These are phyloP conservation scores for Pygoscelis adeliae DNA, from an alignment of 2,113 vertebrate species.

Conservation along the genomic window DNA sequence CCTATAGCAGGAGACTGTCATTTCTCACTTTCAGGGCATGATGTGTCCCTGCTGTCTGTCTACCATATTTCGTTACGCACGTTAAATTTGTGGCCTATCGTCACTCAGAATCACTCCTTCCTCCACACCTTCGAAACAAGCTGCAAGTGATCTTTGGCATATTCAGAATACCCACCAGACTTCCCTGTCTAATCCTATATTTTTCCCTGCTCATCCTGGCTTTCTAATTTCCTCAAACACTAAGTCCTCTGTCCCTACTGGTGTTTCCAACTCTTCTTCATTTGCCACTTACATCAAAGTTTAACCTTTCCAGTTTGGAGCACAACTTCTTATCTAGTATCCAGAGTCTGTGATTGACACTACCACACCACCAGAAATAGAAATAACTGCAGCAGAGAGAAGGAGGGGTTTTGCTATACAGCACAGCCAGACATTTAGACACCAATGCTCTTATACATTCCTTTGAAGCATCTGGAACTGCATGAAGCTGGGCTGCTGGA, in stretches of 20 bases:
- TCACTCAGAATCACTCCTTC: background rate
- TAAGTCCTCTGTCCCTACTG: background rate
- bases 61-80: background rate
- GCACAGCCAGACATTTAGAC: background rate
- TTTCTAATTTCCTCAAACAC: background rate
- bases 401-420: background rate
- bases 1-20: background rate
- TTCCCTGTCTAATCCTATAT: background rate
- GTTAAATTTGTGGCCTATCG: background rate
- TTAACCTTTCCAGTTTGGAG: background rate
- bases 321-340: background rate
- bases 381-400: background rate
- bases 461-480: background rate
- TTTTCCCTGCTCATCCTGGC: background rate
- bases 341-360: background rate
- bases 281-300: background rate
- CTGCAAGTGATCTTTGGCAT: background rate
- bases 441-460: background rate
- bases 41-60: background rate
- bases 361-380: background rate
- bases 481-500: background rate
- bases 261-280: background rate
- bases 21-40: background rate
- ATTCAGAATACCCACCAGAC: background rate
- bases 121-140: background rate